Evolutionary conservation across 2,888 invertebrate genomes (phyloP).

Genomic region (Eupithecia dodoneata): DNA sequence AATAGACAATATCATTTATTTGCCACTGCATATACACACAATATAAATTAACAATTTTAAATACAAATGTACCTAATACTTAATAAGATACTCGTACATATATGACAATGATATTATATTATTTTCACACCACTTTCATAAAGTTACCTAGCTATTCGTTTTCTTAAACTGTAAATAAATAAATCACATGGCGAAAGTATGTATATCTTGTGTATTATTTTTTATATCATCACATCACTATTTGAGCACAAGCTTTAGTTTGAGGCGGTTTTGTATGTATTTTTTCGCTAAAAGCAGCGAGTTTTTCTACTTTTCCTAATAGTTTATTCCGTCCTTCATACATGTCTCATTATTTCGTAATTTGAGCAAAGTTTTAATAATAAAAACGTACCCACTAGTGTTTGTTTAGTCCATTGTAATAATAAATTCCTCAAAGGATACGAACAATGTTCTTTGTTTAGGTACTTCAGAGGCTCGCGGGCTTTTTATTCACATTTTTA

Average conservation of each 20-base stretch:
- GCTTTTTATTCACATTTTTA: slow-evolving; percentile 27
- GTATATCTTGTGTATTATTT: no score
- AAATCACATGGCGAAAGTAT: no score
- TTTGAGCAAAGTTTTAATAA: background rate
- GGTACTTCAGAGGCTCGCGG: slow-evolving; percentile 19
- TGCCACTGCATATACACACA: no score
- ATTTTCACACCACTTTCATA: no score
- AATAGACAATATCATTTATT: no score
- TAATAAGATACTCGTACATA: no score
- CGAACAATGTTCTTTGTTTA: slow-evolving; percentile 37
- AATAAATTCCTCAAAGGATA: slow-evolving; percentile 28
- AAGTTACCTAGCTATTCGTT: no score
- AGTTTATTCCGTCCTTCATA: background rate
- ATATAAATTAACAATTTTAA: no score
- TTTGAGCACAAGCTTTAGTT: background rate
- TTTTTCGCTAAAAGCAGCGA: background rate
- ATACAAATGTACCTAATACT: no score
- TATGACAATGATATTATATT: no score
- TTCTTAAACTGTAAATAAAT: no score
- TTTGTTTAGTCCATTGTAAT: background rate
- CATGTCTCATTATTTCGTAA: background rate
- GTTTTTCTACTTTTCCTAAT: background rate
- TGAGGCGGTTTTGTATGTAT: background rate
- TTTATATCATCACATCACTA: background rate
- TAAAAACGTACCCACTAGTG: background rate